Evolutionary conservation across 2,888 invertebrate species (phyloP).

Genomic region (Hypena proboscidalis): DNA sequence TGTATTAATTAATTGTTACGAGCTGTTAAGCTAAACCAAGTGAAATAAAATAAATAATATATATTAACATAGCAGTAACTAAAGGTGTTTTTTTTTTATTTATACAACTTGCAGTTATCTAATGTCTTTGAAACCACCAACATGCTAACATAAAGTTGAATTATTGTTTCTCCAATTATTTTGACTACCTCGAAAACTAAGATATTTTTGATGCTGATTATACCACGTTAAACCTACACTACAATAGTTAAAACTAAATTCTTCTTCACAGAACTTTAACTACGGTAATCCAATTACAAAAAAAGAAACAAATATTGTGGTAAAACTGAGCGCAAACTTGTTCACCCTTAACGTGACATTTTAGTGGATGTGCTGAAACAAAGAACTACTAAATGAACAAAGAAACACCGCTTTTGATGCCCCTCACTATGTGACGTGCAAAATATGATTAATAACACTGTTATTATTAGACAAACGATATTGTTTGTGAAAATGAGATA

Average conservation of each 20-base stretch:
- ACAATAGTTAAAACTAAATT: background rate
- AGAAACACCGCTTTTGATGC: conserved; percentile 15
- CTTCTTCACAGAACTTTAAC: conserved; percentile 2
- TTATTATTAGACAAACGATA: conserved; percentile 8
- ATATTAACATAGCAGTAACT: no score
- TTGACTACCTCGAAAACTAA: no score
- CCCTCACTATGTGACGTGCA: conserved; percentile 2
- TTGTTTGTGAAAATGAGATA: background rate
- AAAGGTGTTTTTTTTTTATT: no score
- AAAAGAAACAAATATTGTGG: conserved; percentile 1
- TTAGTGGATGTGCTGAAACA: conserved; percentile 9
- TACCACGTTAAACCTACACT: no score
- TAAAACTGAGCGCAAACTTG: conserved; percentile 11
- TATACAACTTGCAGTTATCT: no score
- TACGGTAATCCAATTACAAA: conserved; percentile 9
- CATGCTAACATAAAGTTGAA: no score
- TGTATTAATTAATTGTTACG: no score
- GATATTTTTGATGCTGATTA: no score
- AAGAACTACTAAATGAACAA: conserved; percentile 20
- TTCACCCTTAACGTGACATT: conserved; percentile 13
- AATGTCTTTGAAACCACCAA: no score
- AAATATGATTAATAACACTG: conserved; percentile 17
- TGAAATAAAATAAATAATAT: no score
- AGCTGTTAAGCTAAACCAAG: no score
- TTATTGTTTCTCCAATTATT: no score